Conservation (phyloP, 2,797 vertebrate genomes). For the Pempheris klunzingeri region DNA sequence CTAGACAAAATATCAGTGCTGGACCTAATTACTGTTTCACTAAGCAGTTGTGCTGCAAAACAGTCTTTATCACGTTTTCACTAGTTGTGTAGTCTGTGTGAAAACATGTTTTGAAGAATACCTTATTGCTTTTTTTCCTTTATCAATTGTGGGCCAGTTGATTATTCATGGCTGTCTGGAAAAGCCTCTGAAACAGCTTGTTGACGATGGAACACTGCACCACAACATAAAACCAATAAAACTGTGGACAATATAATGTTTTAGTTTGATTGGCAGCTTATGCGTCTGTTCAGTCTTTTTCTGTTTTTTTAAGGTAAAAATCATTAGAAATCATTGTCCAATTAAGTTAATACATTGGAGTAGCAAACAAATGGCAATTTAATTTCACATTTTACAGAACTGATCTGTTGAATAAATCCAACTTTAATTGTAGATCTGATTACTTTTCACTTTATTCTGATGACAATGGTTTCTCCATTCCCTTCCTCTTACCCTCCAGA, state of each 20-base stretch:
- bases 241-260: neutral
- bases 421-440: neutral
- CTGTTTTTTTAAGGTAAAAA: neutral
- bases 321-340: neutral
- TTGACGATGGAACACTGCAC: neutral
- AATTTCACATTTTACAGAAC: neutral
- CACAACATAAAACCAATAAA: neutral
- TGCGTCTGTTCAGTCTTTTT: neutral
- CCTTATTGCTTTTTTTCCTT: neutral
- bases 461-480: neutral
- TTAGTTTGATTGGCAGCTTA: neutral
- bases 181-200: neutral
- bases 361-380: neutral
- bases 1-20: constrained; percentile 25
- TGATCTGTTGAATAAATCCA: neutral
- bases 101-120: constrained; percentile 22
- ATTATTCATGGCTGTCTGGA: neutral
- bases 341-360: neutral
- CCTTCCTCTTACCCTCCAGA: constrained; percentile 60
- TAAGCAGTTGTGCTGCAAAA: constrained; percentile 8
- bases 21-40: constrained; percentile 39
- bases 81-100: neutral
- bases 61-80: constrained; percentile 22
- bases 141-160: neutral
- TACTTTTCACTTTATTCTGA: neutral